These are phyloP conservation scores for Buphagus erythrorhynchus DNA, from an alignment of 2,797 vertebrate species.

Conservation along the genomic window DNA sequence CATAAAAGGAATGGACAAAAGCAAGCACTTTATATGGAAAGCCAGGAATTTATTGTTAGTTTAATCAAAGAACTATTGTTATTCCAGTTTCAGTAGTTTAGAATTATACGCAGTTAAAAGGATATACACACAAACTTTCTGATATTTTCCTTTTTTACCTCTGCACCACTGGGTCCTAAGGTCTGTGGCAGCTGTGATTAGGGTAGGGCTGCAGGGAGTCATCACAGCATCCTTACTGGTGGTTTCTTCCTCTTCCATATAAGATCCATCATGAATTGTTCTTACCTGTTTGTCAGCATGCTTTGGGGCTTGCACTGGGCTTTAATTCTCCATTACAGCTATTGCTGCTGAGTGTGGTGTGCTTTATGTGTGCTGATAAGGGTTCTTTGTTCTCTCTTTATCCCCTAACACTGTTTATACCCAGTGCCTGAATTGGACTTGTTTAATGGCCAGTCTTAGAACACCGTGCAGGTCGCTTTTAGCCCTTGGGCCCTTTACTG, in stretches of 20 bases:
- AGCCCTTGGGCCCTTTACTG: background rate
- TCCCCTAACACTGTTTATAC: background rate
- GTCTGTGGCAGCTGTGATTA: background rate
- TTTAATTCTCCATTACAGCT: background rate
- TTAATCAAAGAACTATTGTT: background rate
- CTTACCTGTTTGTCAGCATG: background rate
- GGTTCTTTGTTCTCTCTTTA: background rate
- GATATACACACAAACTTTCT: background rate
- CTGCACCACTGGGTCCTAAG: background rate
- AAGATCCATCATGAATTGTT: background rate
- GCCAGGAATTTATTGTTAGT: background rate
- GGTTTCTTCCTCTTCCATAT: background rate
- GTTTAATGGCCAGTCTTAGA: background rate
- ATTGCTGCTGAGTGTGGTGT: background rate
- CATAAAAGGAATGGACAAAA: background rate
- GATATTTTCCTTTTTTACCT: background rate
- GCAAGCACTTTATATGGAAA: background rate
- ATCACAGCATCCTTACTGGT: background rate
- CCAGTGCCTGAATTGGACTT: rapidly evolving
- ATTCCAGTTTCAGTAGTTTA: background rate
- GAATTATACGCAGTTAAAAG: background rate
- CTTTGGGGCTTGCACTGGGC: background rate
- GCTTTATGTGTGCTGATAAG: rapidly evolving
- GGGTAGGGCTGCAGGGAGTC: background rate
- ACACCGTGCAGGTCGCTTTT: background rate